Conservation (phyloP, 2,888 invertebrate genomes). For the Subacronicta megacephala region DNA sequence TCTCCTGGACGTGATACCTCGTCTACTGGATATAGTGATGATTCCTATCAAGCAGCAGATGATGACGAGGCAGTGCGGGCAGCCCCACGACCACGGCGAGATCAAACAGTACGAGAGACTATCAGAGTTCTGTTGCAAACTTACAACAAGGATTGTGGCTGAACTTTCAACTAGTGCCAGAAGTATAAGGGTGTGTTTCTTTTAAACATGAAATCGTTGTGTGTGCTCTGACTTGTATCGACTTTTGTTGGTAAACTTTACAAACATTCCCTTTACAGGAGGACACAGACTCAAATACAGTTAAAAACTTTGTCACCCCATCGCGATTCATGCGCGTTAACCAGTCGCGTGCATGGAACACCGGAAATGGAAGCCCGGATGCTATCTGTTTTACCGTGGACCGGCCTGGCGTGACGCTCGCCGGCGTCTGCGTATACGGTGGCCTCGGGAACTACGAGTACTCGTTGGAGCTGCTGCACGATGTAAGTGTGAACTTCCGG, state of each 20-base stretch:
- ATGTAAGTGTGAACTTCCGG: slow-evolving; percentile 70
- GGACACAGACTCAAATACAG: slow-evolving; percentile 91
- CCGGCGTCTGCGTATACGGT: slow-evolving; percentile 97
- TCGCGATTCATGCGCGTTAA: slow-evolving; percentile 97
- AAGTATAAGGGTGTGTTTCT: slow-evolving; percentile 69
- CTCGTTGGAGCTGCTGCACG: slow-evolving; percentile 96
- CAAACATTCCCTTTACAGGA: slow-evolving; percentile 84
- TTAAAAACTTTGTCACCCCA: slow-evolving; percentile 95
- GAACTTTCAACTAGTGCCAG: slow-evolving; percentile 91
- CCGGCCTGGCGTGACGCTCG: slow-evolving; percentile 95
- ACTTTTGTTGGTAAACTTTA: no score
- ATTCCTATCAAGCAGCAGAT: slow-evolving; percentile 92
- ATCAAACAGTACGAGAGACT: slow-evolving; percentile 89
- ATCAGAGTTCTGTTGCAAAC: slow-evolving; percentile 92
- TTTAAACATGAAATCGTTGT: no score
- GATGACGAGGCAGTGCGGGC: slow-evolving; percentile 84
- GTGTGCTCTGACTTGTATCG: no score
- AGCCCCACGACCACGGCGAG: slow-evolving; percentile 83
- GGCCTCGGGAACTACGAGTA: slow-evolving; percentile 97
- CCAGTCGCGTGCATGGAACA: slow-evolving; percentile 98
- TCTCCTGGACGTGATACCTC: slow-evolving; percentile 95
- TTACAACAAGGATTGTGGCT: slow-evolving; percentile 95
- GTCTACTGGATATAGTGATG: slow-evolving; percentile 94
- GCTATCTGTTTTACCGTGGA: slow-evolving; percentile 98
- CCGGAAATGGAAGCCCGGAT: slow-evolving; percentile 98